Base-by-base conservation (phyloP, 1,140 invertebrate genomes). In the Acromyrmex echinatior region DNA sequence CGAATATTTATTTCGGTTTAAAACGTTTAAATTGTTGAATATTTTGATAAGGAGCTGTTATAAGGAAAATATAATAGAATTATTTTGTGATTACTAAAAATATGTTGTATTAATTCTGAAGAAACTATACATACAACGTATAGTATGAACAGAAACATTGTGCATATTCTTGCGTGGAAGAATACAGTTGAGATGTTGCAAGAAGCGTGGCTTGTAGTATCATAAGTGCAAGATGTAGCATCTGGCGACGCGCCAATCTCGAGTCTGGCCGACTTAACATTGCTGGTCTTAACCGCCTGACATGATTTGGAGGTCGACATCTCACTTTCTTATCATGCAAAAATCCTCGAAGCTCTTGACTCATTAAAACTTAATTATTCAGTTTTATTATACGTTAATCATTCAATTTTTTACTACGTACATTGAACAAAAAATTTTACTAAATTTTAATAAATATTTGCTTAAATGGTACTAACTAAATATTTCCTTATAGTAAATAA, bases 171-270 rank as follows among this genome's bases (percentile, higher is more conserved):
- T 84, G 70, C 56, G 68, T 62, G 70, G 68, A 62, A 62, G 39
- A 25, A 39, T 76, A 58, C 63, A 73, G 80, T 56, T 31, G 49
- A 49, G 80, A 74, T 74, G 56, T 84, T 56, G 80, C 71, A 84
- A 84, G 56, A 84, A 74, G 53, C 49, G n/a, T 56, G 51, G 53
- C 39, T 35, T 35, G 80, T 25, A 51, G 70, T 45, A 18, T 76
- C 70, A 62, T 62, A 84, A 84, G 70, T 74, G 70, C 70, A 62
- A 84, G 80, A 74, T 76, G 80, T 31, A 76, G 56, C 80, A 63
- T 84, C 71, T 84, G 80, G 80, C 80, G n/a, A 51, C 9, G 14
- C 39, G 80, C 80, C 80, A 84, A 51, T 76, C 18, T 49, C 70
- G 71, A 31, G 56, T 35, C 39, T 51, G 56, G 56, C 39, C 70